Conservation (phyloP, 2,888 invertebrate species). For the Drosophila dives region DNA sequence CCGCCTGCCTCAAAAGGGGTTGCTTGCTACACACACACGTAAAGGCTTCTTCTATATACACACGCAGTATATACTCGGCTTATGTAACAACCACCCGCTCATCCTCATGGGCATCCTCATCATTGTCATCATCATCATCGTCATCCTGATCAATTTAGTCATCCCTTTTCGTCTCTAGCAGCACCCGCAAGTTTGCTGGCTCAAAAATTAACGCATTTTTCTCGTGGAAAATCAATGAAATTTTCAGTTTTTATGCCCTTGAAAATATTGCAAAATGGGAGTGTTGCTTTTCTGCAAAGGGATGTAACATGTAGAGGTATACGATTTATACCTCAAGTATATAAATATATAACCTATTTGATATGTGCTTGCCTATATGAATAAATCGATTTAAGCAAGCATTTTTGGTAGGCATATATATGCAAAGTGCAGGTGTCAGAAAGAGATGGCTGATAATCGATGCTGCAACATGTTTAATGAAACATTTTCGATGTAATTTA, state of each 20-base stretch:
- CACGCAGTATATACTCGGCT: constrained; percentile 17
- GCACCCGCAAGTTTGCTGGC: constrained; percentile 51
- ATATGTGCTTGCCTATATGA: too few relatives aligned
- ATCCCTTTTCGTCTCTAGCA: constrained; percentile 16
- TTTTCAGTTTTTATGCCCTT: constrained; percentile 32
- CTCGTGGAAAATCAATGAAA: constrained; percentile 58
- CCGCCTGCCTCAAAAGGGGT: constrained; percentile 59
- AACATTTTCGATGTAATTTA: too few relatives aligned
- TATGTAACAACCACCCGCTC: constrained; percentile 61
- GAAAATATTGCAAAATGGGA: not conserved
- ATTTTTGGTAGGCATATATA: too few relatives aligned
- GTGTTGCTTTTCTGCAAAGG: not conserved
- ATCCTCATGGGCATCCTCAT: constrained; percentile 20
- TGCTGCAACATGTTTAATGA: too few relatives aligned
- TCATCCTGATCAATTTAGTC: constrained; percentile 7
- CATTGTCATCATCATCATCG: constrained; percentile 15
- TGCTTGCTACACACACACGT: constrained; percentile 30
- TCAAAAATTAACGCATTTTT: constrained; percentile 67
- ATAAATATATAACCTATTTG: not conserved
- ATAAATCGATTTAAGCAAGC: too few relatives aligned
- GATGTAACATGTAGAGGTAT: not conserved
- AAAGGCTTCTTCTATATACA: constrained; percentile 1
- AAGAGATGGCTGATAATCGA: too few relatives aligned
- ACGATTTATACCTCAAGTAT: not conserved
- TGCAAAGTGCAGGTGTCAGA: too few relatives aligned